A percentile compares a stretch with the other conserved stretches of the same genome.
Evolutionary conservation across 2,888 invertebrate species (phyloP).

Genomic region (Sialis lutaria): DNA sequence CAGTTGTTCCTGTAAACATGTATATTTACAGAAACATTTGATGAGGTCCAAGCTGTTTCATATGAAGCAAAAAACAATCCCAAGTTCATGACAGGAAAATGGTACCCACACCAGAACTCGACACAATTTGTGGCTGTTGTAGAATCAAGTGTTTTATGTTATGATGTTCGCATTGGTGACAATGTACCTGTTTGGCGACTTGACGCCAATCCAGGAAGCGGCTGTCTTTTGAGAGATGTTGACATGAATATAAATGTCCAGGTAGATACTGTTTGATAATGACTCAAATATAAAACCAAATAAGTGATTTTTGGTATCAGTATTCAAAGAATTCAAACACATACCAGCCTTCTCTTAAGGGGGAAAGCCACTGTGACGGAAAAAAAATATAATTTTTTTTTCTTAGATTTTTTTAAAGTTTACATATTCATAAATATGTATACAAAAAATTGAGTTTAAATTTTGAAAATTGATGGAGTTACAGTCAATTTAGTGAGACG

Average conservation of each 20-base stretch:
- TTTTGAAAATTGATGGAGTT: too few species aligned
- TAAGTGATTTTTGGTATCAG: background rate
- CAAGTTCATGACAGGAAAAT: constrained; percentile 71
- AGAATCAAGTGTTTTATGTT: constrained; percentile 72
- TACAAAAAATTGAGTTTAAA: too few species aligned
- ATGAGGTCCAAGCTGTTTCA: constrained; percentile 16
- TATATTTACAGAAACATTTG: background rate
- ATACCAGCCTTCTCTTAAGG: background rate
- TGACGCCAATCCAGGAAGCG: constrained; percentile 56
- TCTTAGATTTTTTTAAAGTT: too few species aligned
- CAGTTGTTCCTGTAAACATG: background rate
- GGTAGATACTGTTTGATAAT: constrained; percentile 37
- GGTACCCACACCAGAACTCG: constrained; percentile 89
- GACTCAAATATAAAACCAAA: too few species aligned
- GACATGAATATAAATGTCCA: constrained; percentile 98
- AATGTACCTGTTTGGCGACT: constrained; percentile 65
- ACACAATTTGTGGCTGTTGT: constrained; percentile 74
- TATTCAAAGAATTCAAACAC: background rate
- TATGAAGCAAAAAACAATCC: constrained; percentile 54
- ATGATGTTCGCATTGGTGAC: constrained; percentile 64
- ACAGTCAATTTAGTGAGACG: too few species aligned
- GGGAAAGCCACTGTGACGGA: too few species aligned
- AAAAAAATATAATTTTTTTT: too few species aligned
- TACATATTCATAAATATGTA: too few species aligned
- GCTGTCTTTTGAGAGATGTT: constrained; percentile 74